These are phyloP conservation scores for Galaxias olidus DNA, from an alignment of 2,797 vertebrate species.

Conservation along the genomic window DNA sequence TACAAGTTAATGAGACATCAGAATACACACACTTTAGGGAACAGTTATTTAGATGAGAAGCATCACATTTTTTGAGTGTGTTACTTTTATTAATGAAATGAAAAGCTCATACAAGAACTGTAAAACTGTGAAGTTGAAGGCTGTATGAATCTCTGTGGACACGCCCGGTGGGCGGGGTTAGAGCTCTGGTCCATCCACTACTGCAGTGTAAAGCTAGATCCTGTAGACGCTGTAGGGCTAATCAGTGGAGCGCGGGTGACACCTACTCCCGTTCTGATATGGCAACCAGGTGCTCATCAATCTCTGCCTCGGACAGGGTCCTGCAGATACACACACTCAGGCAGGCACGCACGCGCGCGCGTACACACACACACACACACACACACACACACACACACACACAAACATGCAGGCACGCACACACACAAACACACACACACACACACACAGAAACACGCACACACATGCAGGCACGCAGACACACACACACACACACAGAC, in stretches of 20 bases:
- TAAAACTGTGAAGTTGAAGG: background rate
- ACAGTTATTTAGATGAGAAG: no score
- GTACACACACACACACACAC: background rate
- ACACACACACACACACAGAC: background rate
- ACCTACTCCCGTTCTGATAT: conserved; percentile 78
- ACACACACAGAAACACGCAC: no score
- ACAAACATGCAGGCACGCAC: background rate
- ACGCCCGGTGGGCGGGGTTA: no score
- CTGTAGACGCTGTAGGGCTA: background rate
- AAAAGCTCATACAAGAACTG: background rate
- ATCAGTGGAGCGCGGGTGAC: background rate
- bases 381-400: background rate
- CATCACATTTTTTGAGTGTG: no score
- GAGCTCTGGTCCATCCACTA: background rate
- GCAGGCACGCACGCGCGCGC: background rate
- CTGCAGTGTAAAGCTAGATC: background rate
- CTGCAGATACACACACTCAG: conserved; percentile 44
- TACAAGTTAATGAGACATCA: no score
- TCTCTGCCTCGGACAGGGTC: conserved; percentile 67
- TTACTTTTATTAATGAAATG: no score
- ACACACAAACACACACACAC: background rate
- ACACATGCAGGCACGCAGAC: background rate
- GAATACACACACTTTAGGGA: no score
- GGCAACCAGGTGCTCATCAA: conserved; percentile 71
- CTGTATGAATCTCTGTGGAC: background rate